Percentiles rank a stretch among this genome's conserved stretches.
Evolutionary conservation across 2,888 invertebrate species (phyloP).

Genomic region (Heliconius cydno): DNA sequence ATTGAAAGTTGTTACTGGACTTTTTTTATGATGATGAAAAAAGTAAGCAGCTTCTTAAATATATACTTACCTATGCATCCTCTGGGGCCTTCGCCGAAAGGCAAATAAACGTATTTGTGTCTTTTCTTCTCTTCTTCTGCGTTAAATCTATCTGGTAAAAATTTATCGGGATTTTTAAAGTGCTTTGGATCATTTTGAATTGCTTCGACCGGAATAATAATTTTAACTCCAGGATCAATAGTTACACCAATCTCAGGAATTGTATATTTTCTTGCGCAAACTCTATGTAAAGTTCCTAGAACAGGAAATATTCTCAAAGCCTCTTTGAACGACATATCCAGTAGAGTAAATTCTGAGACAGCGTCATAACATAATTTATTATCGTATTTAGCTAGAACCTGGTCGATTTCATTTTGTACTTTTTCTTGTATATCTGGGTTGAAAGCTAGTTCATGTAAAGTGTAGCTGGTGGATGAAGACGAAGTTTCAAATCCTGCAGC

Average conservation of each 20-base stretch:
- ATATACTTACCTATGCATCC: constrained; percentile 63
- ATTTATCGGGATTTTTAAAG: constrained; percentile 62
- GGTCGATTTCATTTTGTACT: constrained; percentile 67
- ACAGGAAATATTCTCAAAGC: constrained; percentile 65
- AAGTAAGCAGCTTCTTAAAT: not conserved
- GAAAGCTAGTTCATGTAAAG: constrained; percentile 68
- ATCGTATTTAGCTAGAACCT: constrained; percentile 59
- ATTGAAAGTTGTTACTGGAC: too few species aligned
- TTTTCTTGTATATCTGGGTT: constrained; percentile 67
- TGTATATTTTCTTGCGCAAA: constrained; percentile 55
- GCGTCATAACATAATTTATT: constrained; percentile 67
- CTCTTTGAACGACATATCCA: constrained; percentile 65
- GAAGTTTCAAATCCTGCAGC: constrained; percentile 78
- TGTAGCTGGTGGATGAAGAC: constrained; percentile 69
- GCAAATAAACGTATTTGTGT: constrained; percentile 59
- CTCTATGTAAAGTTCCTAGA: constrained; percentile 59
- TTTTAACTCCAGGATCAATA: constrained; percentile 64
- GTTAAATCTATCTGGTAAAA: constrained; percentile 61
- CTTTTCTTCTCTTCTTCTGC: constrained; percentile 46
- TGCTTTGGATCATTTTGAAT: constrained; percentile 67
- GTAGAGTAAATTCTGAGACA: constrained; percentile 59
- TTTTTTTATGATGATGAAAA: not conserved
- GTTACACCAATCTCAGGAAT: constrained; percentile 59
- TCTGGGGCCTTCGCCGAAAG: constrained; percentile 68
- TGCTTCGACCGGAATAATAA: constrained; percentile 62